Percentiles rank a stretch among this genome's conserved stretches.
phyloP scores from a whole-genome alignment of 1,140 invertebrate species.

The Tetramorium simillimum region DNA sequence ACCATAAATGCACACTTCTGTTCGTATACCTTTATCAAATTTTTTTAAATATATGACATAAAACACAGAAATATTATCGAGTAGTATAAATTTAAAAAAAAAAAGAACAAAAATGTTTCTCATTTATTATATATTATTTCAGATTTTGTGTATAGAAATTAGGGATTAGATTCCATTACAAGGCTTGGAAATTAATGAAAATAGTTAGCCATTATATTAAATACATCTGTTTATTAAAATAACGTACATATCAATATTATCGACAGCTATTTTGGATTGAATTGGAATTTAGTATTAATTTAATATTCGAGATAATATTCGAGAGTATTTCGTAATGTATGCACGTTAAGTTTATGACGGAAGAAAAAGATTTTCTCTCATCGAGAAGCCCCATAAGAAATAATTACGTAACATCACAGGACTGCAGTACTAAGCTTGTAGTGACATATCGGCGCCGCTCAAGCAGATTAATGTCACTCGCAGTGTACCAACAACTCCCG shows the following conservation, averaged over 20 bases:
- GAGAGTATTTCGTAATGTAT: not conserved
- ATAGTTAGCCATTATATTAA: not conserved
- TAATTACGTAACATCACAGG: not conserved
- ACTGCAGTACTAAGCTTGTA: constrained; percentile 4
- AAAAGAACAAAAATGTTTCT: not conserved
- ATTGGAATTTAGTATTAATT: not conserved
- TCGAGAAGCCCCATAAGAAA: not conserved
- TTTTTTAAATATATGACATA: not conserved
- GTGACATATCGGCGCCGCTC: constrained; percentile 24
- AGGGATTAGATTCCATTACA: not conserved
- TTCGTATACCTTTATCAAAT: constrained; percentile 33
- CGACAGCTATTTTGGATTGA: not conserved
- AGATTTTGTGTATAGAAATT: not conserved
- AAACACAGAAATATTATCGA: not conserved
- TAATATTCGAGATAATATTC: not conserved
- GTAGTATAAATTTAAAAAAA: not conserved
- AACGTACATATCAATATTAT: not conserved
- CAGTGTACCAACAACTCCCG: constrained; percentile 24
- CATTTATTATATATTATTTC: not conserved
- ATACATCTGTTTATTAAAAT: not conserved
- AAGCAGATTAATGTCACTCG: constrained; percentile 46
- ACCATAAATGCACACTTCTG: constrained; percentile 37
- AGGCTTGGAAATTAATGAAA: not conserved
- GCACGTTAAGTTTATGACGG: not conserved
- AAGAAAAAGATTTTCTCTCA: not conserved